These are phyloP conservation scores for Lamellibrachia luymesi DNA, from an alignment of 1,140 invertebrate genomes.

Conservation along the genomic window DNA sequence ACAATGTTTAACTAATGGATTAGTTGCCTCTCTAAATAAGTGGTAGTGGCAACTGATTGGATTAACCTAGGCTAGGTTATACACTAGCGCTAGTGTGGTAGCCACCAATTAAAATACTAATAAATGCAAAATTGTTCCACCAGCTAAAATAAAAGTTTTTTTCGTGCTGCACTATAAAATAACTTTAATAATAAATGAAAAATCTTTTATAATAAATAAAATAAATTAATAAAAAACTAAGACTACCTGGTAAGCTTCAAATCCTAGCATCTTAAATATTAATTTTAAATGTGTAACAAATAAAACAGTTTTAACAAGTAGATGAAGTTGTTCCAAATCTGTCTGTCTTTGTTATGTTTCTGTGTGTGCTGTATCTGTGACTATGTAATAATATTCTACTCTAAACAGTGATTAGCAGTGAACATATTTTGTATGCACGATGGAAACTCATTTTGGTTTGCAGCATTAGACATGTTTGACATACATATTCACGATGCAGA, in stretches of 20 bases:
- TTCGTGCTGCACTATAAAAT: neutral
- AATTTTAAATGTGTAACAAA: neutral
- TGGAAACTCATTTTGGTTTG: neutral
- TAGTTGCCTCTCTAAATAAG: too few species aligned
- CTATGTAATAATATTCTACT: too few species aligned
- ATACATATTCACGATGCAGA: too few species aligned
- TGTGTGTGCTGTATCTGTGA: too few species aligned
- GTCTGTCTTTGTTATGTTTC: too few species aligned
- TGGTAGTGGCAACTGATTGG: neutral
- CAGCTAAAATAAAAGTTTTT: neutral
- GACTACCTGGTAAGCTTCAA: too few species aligned
- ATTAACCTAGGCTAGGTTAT: neutral
- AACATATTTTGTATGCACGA: neutral
- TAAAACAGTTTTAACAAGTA: neutral
- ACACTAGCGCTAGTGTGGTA: neutral
- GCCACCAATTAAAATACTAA: neutral
- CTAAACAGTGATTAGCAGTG: neutral
- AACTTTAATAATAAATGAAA: too few species aligned
- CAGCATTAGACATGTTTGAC: too few species aligned
- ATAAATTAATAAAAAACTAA: too few species aligned
- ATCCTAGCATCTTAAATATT: too few species aligned
- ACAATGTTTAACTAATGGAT: neutral
- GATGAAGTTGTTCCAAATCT: neutral
- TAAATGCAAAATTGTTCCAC: neutral
- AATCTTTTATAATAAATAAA: too few species aligned